phyloP scores from a whole-genome alignment of 1,140 invertebrate genomes.

The Gryllus bimaculatus region DNA sequence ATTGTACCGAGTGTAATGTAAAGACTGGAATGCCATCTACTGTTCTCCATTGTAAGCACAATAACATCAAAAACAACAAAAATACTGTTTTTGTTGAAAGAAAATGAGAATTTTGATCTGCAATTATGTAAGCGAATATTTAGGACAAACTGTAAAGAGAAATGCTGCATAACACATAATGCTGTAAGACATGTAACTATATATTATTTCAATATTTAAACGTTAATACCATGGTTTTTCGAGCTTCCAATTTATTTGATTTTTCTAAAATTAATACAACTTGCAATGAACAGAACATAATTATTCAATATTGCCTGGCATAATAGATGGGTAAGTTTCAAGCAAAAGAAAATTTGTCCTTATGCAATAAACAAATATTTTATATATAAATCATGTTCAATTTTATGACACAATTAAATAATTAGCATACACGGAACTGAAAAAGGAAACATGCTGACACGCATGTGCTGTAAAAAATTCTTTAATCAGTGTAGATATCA shows the following conservation, averaged over 20 bases:
- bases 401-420: too few species aligned
- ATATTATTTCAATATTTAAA: neutral
- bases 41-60: neutral
- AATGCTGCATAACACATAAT: neutral
- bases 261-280: neutral
- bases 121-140: too few species aligned
- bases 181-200: neutral
- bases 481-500: too few species aligned
- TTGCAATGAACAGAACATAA: neutral
- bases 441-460: too few species aligned
- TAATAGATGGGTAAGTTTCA: conserved; percentile 1
- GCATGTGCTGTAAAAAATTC: too few species aligned
- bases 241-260: neutral
- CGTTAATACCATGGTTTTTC: neutral
- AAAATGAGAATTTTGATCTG: too few species aligned
- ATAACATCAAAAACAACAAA: neutral
- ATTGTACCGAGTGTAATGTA: neutral
- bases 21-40: neutral
- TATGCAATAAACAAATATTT: too few species aligned
- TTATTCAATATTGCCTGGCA: neutral
- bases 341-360: neutral
- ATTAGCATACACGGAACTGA: too few species aligned
- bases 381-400: too few species aligned
- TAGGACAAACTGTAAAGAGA: neutral
- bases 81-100: too few species aligned